Conservation (phyloP, 2,113 vertebrate genomes). For the Nipponia nippon region DNA sequence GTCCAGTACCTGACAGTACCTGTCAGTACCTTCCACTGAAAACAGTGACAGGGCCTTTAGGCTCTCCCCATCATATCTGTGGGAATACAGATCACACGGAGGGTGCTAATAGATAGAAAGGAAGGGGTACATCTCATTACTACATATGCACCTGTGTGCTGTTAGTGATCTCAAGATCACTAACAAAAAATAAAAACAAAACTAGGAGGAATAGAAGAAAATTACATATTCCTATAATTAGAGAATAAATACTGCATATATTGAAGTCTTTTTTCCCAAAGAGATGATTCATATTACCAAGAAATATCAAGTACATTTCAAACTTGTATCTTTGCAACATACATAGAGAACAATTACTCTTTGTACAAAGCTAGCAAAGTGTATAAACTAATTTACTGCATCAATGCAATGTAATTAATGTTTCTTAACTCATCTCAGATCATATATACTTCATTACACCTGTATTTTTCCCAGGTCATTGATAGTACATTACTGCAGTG, state of each 20-base stretch:
- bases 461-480: conserved; percentile 49
- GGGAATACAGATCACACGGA: neutral
- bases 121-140: neutral
- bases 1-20: too few relatives aligned
- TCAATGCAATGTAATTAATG: conserved; percentile 53
- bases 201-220: neutral
- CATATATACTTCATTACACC: neutral
- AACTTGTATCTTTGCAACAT: neutral
- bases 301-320: neutral
- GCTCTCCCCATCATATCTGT: neutral
- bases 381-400: conserved; percentile 65
- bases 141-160: neutral
- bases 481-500: neutral
- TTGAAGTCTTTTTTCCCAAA: neutral
- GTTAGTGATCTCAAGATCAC: neutral
- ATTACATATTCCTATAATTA: neutral
- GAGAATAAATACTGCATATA: neutral
- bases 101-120: neutral
- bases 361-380: conserved; percentile 51
- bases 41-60: neutral
- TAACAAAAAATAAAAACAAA: neutral
- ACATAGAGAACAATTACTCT: neutral
- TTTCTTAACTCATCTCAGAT: conserved; percentile 41
- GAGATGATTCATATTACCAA: neutral
- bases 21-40: neutral